Evolutionary conservation across 2,888 invertebrate genomes (phyloP), one percentile per base, ranked within the genome.

Genomic region (Ceratothoa steindachneri): DNA sequence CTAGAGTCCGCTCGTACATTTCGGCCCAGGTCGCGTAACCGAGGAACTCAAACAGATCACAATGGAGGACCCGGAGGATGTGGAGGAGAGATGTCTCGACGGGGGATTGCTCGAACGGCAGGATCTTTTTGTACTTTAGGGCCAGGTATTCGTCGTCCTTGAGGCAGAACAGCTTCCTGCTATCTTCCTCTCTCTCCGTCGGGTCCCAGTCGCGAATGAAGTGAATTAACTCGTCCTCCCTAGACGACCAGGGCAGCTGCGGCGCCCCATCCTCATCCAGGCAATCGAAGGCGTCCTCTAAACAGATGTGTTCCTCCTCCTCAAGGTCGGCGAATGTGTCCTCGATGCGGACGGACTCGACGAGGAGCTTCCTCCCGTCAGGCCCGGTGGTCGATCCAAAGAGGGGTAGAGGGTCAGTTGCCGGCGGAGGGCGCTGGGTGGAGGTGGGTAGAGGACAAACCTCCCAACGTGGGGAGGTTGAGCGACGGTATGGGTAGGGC

Each of bases 91-190:
- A 79, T 27, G 72, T 72, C 60, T 79, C 79, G 51, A 76, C 41
- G 28, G 31, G 52, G 12, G 51, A 67, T n/a, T 67, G 27, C 5
- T 71, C 53, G 65, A 76, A 79, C n/a, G 74, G 70, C 67, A n/a
- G 65, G 5, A 72, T 52, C 24, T 74, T 76, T 53, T 76, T 79
- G 60, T 79, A 79, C 2, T 76, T 74, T n/a, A 76, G 30, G 28
- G 64, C 74, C 22, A 79, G 60, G 30, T 79, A 79, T 52, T 79
- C 79, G 70, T 79, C 79, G 30, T 76, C 79, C 15, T 30, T 52
- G 72, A 74, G 70, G 30, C 60, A 65, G 15, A 12, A 22, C 4
- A 64, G 1, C 15, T 51, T 27, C n/a, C n/a, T n/a, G 52, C 67
- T 12, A 72, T 51, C 29, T 72, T 53, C n/a, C 70, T 27, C 29